Evolutionary conservation across 2,113 vertebrate genomes (phyloP).

Genomic region (Ellobius talpinus): DNA sequence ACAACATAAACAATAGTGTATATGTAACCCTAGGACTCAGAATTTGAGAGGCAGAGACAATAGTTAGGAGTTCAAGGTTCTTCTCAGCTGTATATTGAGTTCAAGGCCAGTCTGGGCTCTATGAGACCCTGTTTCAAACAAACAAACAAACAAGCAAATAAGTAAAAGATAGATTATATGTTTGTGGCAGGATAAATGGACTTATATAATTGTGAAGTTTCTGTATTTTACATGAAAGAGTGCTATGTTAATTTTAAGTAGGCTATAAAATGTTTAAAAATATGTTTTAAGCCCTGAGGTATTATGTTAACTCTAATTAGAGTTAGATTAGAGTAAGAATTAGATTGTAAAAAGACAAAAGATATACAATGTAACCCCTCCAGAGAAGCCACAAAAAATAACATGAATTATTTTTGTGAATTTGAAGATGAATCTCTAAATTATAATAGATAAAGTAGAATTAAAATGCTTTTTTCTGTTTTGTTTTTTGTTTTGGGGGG

Average conservation of each 20-base stretch:
- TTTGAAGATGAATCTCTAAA: constrained; percentile 43
- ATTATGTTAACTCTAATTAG: neutral
- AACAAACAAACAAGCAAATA: neutral
- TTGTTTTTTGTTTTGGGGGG: no score
- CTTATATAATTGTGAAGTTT: constrained; percentile 17
- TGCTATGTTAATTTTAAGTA: constrained; percentile 51
- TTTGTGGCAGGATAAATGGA: neutral
- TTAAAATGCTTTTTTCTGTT: neutral
- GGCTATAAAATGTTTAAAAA: constrained; percentile 32
- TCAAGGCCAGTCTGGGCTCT: neutral
- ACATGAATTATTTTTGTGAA: neutral
- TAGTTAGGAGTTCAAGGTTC: neutral
- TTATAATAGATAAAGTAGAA: constrained; percentile 25
- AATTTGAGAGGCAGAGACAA: neutral
- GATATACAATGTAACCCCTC: neutral
- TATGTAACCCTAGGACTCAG: neutral
- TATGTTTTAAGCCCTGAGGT: neutral
- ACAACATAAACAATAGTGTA: neutral
- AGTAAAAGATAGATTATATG: neutral
- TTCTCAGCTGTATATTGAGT: neutral
- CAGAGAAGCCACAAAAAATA: constrained; percentile 37
- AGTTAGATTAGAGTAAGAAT: neutral
- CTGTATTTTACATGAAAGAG: constrained; percentile 37
- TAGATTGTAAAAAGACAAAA: constrained; percentile 56
- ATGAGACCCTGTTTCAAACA: neutral